Conservation (phyloP, 2,888 invertebrate genomes). For the Eupithecia abbreviata region DNA sequence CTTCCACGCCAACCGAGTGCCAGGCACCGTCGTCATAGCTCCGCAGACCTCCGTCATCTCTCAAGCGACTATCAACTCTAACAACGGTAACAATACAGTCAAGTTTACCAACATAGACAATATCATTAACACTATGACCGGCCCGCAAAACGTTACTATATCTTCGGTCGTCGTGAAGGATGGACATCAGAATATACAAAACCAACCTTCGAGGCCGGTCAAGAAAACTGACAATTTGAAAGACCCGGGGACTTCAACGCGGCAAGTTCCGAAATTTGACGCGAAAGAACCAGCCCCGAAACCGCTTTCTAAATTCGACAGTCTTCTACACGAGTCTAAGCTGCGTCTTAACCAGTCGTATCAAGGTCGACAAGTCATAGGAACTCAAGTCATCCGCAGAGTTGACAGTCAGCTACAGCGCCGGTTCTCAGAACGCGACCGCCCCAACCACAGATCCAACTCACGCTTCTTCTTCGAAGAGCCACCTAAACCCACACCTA, state of each 20-base stretch:
- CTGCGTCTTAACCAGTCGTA: constrained; percentile 64
- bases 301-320: constrained; percentile 65
- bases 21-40: constrained; percentile 75
- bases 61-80: constrained; percentile 63
- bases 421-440: constrained; percentile 57
- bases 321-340: constrained; percentile 66
- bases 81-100: constrained; percentile 54
- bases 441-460: constrained; percentile 51
- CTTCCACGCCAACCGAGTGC: constrained; percentile 69
- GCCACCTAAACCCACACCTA: constrained; percentile 45
- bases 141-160: constrained; percentile 45
- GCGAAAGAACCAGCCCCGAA: constrained; percentile 1
- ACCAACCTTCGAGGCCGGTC: neutral
- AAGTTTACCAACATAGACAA: constrained; percentile 73
- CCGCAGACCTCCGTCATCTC: constrained; percentile 77
- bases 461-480: constrained; percentile 59
- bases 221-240: constrained; percentile 5
- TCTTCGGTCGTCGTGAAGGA: constrained; percentile 71
- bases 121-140: constrained; percentile 66
- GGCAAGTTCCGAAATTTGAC: constrained; percentile 9
- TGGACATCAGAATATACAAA: neutral
- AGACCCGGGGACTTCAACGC: constrained; percentile 9
- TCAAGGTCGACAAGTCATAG: constrained; percentile 65
- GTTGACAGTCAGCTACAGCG: constrained; percentile 42
- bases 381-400: constrained; percentile 76